Conservation (phyloP, 2,797 vertebrate species). For the Tragopan temminckii region DNA sequence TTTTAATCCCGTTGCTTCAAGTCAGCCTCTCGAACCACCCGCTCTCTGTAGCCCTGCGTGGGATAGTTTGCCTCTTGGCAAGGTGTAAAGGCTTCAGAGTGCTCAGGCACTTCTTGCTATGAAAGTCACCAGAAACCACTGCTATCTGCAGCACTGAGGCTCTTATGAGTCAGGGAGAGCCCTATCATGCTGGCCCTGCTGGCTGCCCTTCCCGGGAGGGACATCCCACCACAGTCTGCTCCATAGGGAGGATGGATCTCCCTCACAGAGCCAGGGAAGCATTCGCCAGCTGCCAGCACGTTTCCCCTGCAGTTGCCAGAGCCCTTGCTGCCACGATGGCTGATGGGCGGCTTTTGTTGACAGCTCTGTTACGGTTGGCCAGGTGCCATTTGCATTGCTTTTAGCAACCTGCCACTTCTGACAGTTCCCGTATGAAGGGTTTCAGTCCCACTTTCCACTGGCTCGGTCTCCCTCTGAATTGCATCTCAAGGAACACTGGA, state of each 20-base stretch:
- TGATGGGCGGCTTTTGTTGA: constrained; percentile 13
- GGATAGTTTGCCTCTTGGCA: background rate
- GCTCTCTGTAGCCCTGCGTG: background rate
- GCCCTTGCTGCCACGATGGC: background rate
- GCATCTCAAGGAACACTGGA: background rate
- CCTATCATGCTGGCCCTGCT: background rate
- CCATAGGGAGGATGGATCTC: background rate
- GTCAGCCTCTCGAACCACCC: constrained; percentile 28
- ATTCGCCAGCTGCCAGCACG: background rate
- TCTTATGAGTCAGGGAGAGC: background rate
- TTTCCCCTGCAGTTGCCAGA: background rate
- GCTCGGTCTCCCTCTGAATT: background rate
- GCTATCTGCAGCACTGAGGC: background rate
- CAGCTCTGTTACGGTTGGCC: constrained; percentile 48
- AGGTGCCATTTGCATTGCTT: constrained; percentile 24
- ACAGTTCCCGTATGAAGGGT: background rate
- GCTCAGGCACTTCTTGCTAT: background rate
- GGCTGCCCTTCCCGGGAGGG: background rate
- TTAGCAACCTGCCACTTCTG: constrained; percentile 30
- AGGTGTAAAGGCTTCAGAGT: background rate
- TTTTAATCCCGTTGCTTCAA: constrained; percentile 37
- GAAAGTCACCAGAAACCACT: background rate
- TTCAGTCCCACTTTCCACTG: background rate
- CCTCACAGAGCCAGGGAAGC: background rate
- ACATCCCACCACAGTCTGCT: background rate